Percentiles rank a stretch among this genome's conserved stretches.
Evolutionary conservation across 2,797 vertebrate genomes (phyloP).

Genomic region (Cirrhinus mrigala): DNA sequence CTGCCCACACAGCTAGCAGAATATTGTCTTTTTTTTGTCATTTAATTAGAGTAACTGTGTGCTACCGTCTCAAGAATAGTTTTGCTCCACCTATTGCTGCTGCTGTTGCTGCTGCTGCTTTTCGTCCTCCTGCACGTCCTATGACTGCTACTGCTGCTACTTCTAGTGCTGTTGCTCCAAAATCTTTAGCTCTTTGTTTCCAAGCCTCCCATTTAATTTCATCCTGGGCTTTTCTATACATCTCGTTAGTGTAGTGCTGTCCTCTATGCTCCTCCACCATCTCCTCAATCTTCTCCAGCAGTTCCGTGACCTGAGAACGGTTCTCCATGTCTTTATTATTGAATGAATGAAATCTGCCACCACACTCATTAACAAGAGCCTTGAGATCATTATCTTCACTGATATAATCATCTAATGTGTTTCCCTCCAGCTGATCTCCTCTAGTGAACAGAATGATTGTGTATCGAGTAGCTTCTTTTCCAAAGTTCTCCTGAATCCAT

Average conservation of each 20-base stretch:
- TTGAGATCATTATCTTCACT: background rate
- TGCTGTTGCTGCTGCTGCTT: background rate
- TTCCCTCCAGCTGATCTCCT: background rate
- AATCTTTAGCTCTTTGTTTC: background rate
- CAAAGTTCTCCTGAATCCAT: conserved; percentile 3
- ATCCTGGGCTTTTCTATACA: background rate
- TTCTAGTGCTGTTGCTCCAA: background rate
- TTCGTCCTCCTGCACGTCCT: too few relatives aligned
- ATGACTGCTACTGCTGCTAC: background rate
- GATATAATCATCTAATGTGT: background rate
- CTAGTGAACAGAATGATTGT: conserved; percentile 5
- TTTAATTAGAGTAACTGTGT: background rate
- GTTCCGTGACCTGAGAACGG: background rate
- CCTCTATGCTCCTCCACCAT: background rate
- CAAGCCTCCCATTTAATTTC: background rate
- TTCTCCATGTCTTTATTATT: background rate
- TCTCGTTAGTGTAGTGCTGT: background rate
- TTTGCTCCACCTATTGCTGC: background rate
- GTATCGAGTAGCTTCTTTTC: background rate
- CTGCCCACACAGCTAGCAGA: background rate
- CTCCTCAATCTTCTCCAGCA: background rate
- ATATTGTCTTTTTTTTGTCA: background rate
- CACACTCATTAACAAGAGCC: background rate
- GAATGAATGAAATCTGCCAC: background rate
- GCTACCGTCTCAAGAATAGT: background rate